Evolutionary conservation across 2,888 invertebrate species (phyloP).

Genomic region (Acleris sparsana): DNA sequence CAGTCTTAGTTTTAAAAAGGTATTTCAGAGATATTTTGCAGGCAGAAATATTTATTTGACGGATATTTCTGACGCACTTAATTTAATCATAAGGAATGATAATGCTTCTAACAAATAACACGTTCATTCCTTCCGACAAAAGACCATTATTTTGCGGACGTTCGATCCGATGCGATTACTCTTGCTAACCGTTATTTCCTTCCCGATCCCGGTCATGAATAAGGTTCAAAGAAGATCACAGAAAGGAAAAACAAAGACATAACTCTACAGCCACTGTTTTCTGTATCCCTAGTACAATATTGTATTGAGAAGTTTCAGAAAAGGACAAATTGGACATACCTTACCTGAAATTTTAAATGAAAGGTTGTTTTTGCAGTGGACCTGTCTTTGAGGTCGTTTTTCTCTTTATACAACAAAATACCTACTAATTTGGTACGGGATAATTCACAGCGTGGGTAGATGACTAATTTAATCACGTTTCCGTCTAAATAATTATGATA

Average conservation of each 20-base stretch:
- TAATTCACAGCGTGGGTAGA: conserved; percentile 16
- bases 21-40: too few relatives aligned
- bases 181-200: conserved; percentile 20
- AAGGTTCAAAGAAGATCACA: conserved; percentile 13
- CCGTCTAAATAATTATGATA: conserved; percentile 6
- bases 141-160: conserved; percentile 20
- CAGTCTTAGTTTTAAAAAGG: too few relatives aligned
- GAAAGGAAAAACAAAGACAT: conserved; percentile 19
- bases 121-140: not conserved
- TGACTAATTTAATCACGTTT: conserved; percentile 20
- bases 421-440: conserved; percentile 21
- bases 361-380: conserved; percentile 16
- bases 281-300: not conserved
- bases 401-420: conserved; percentile 16
- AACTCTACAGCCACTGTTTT: conserved; percentile 3
- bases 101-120: not conserved
- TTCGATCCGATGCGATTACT: conserved; percentile 22
- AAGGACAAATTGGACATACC: not conserved
- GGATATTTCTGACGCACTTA: too few relatives aligned
- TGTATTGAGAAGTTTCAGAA: too few relatives aligned
- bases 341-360: not conserved
- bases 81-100: too few relatives aligned
- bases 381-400: conserved; percentile 28
- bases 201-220: conserved; percentile 16
- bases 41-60: too few relatives aligned